phyloP scores from a whole-genome alignment of 2,113 vertebrate genomes.

The Oreamnos americanus region DNA sequence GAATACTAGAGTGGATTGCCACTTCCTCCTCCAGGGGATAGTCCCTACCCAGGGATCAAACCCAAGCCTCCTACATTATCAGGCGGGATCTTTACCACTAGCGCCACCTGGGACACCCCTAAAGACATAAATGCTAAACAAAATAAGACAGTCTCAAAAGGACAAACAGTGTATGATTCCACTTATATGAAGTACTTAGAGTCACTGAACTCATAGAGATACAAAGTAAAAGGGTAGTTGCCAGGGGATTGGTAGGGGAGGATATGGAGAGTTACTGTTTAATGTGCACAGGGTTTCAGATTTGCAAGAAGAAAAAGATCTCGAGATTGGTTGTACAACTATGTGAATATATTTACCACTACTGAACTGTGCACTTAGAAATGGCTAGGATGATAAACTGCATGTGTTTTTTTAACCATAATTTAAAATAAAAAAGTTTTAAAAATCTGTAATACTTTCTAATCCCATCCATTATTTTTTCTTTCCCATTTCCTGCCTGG shows the following conservation, averaged over 20 bases:
- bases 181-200: not conserved
- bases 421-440: not conserved
- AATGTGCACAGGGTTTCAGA: not conserved
- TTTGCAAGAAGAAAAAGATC: not conserved
- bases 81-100: not conserved
- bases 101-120: not conserved
- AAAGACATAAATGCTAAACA: not conserved
- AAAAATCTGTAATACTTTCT: not conserved
- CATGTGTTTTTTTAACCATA: not conserved
- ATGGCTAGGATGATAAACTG: not conserved
- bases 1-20: not conserved
- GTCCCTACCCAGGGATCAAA: not conserved
- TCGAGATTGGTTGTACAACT: not conserved
- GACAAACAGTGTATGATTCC: not conserved
- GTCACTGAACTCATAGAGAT: not conserved
- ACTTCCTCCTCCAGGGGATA: not conserved
- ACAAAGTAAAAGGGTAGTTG: not conserved
- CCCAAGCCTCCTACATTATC: not conserved
- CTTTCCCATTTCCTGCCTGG: not conserved
- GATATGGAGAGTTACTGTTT: not conserved
- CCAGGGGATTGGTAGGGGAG: not conserved
- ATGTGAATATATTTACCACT: not conserved
- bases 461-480: not conserved
- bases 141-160: not conserved
- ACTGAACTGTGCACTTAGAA: not conserved